Conservation (phyloP, 2,888 invertebrate genomes). For the Drosophila prolongata region DNA sequence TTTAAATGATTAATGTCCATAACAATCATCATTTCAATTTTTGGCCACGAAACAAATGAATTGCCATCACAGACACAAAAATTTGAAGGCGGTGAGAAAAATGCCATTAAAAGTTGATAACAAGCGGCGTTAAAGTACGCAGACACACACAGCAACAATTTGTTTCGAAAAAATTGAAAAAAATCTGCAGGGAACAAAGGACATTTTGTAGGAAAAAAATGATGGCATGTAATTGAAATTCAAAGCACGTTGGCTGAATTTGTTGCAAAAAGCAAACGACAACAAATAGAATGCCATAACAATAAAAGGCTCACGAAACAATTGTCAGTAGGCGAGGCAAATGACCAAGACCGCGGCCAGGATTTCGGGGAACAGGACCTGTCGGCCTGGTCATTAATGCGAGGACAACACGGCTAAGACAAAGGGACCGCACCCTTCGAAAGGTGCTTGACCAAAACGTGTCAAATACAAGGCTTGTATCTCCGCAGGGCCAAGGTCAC, state of each 20-base stretch:
- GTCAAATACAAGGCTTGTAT: slow-evolving; percentile 44
- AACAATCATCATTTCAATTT: slow-evolving; percentile 59
- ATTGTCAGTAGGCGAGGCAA: slow-evolving; percentile 64
- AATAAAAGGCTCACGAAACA: slow-evolving; percentile 73
- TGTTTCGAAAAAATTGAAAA: slow-evolving; percentile 36
- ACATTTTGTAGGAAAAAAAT: slow-evolving; percentile 30
- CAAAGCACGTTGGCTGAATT: slow-evolving; percentile 73
- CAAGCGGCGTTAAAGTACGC: slow-evolving; percentile 63
- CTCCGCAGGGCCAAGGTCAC: slow-evolving; percentile 56
- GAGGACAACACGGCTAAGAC: slow-evolving; percentile 57
- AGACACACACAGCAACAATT: slow-evolving; percentile 45
- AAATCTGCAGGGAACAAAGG: slow-evolving; percentile 36
- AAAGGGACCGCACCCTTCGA: slow-evolving; percentile 46
- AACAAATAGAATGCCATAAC: slow-evolving; percentile 63
- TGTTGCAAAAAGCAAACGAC: slow-evolving; percentile 72
- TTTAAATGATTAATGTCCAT: slow-evolving; percentile 57
- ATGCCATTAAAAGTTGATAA: slow-evolving; percentile 74
- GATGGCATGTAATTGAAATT: slow-evolving; percentile 69
- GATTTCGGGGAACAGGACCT: slow-evolving; percentile 24
- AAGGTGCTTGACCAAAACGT: slow-evolving; percentile 77
- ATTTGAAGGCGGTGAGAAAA: slow-evolving; percentile 38
- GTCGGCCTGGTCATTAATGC: slow-evolving; percentile 67
- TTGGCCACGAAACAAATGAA: slow-evolving; percentile 35
- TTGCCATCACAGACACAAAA: slow-evolving; percentile 23
- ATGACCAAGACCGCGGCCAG: slow-evolving; percentile 49